Evolutionary conservation across 37 sponge, comb jelly and placozoan genomes (phyloP).

Genomic region (Beroe forskalii): DNA sequence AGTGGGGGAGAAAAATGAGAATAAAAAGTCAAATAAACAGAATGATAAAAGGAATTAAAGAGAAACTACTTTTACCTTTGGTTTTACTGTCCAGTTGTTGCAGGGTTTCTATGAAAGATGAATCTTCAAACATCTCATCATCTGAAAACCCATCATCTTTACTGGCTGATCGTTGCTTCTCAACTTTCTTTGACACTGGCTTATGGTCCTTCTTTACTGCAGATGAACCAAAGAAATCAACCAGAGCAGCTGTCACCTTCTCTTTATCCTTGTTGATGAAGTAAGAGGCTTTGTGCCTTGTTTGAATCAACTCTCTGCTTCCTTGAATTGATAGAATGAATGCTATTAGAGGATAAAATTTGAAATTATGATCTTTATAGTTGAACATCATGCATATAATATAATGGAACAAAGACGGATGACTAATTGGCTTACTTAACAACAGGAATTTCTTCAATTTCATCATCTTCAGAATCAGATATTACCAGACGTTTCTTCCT

Average conservation of each 20-base stretch:
- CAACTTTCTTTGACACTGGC: conserved; percentile 24
- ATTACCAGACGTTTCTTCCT: conserved; percentile 50
- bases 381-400: too few relatives aligned
- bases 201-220: background rate
- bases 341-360: too few relatives aligned
- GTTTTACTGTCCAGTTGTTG: background rate
- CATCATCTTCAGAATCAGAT: conserved; percentile 63
- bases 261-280: background rate
- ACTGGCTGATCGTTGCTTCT: background rate
- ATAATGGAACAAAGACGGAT: too few relatives aligned
- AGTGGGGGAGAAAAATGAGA: too few relatives aligned
- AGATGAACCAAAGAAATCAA: conserved; percentile 21
- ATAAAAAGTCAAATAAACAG: too few relatives aligned
- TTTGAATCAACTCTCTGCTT: too few relatives aligned
- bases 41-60: too few relatives aligned
- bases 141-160: conserved; percentile 25
- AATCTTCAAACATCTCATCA: conserved; percentile 43
- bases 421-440: conserved; percentile 3
- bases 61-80: too few relatives aligned
- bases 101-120: conserved; percentile 3
- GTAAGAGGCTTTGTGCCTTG: too few relatives aligned
- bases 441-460: conserved; percentile 49
- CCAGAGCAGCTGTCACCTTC: conserved; percentile 15
- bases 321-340: too few relatives aligned
- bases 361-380: too few relatives aligned